A percentile compares a stretch with the other conserved stretches of the same genome.
Evolutionary conservation across 1,140 invertebrate genomes (phyloP).

Genomic region (Ephestia elutella): DNA sequence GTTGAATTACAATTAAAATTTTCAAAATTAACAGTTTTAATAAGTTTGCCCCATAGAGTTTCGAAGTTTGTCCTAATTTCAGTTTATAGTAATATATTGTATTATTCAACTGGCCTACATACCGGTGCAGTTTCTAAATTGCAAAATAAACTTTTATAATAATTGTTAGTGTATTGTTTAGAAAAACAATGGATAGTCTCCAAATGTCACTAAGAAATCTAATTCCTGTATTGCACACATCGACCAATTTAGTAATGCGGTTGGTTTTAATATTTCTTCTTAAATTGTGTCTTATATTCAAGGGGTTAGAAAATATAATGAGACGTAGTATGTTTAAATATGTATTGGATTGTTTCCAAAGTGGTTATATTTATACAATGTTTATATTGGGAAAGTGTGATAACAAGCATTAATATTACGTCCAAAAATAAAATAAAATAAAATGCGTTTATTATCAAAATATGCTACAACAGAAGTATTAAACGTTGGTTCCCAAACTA

Average conservation of each 20-base stretch:
- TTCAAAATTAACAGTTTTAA: no score
- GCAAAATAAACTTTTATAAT: background rate
- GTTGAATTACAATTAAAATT: no score
- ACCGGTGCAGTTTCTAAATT: background rate
- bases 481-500: no score
- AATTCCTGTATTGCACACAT: background rate
- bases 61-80: no score
- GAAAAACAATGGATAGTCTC: background rate
- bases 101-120: background rate
- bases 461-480: no score
- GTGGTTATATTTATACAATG: background rate
- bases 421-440: no score
- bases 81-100: background rate
- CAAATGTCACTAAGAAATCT: background rate
- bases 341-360: background rate
- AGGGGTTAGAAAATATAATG: background rate
- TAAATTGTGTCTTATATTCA: background rate
- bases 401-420: no score
- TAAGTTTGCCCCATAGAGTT: no score
- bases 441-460: no score
- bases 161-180: background rate
- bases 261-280: background rate
- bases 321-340: background rate
- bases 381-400: background rate
- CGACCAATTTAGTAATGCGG: background rate